These are phyloP conservation scores for Strongylocentrotus purpuratus DNA, from an alignment of 35 echinoderm and acorn worm genomes.

Conservation along the genomic window DNA sequence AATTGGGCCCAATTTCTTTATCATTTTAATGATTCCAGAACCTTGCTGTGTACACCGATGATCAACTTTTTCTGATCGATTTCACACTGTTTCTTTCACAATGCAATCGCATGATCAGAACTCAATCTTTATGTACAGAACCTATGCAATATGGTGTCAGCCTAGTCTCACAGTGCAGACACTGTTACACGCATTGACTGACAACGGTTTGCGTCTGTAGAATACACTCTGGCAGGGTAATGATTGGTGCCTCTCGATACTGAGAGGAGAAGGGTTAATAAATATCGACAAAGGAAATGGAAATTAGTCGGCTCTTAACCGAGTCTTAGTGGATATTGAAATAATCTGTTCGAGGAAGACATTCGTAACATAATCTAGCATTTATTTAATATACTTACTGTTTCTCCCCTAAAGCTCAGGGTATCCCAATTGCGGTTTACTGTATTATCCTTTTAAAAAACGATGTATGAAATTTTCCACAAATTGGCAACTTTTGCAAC, in stretches of 20 bases:
- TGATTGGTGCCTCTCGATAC: background rate
- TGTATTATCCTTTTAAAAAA: background rate
- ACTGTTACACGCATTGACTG: too few species aligned
- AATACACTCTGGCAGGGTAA: too few species aligned
- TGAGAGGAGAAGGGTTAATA: background rate
- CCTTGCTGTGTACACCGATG: too few species aligned
- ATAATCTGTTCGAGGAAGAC: background rate
- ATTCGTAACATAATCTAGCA: slow-evolving; percentile 5
- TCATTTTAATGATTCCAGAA: too few species aligned
- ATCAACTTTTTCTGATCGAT: too few species aligned
- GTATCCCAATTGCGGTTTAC: background rate
- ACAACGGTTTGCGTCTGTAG: too few species aligned
- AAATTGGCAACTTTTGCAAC: background rate
- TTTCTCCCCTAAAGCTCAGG: background rate
- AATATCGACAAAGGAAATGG: background rate
- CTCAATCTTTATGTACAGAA: too few species aligned
- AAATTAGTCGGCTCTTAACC: background rate
- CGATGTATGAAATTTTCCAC: background rate
- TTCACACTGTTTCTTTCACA: too few species aligned
- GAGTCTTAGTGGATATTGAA: background rate
- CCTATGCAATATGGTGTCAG: too few species aligned
- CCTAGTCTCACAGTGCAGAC: too few species aligned
- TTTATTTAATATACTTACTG: slow-evolving; percentile 5
- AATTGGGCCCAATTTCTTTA: too few species aligned
- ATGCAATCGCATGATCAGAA: too few species aligned